These are phyloP conservation scores for Aquatica leii DNA, from an alignment of 2,888 invertebrate genomes.

Conservation along the genomic window DNA sequence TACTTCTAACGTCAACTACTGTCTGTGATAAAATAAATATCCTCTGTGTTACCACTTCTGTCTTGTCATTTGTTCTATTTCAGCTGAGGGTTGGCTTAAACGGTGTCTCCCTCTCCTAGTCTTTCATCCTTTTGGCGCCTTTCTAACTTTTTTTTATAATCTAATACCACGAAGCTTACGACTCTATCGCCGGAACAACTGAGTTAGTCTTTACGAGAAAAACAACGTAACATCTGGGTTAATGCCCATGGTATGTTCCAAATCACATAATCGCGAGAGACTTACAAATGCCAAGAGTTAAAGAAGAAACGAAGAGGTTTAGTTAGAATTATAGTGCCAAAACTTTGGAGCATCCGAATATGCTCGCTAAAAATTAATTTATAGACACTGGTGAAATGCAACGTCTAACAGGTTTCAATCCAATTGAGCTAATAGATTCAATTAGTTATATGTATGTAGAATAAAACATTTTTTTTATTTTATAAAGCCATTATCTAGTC, in stretches of 20 bases:
- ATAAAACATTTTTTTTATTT: background rate
- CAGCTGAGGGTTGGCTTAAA: no score
- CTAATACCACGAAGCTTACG: no score
- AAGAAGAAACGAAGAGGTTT: background rate
- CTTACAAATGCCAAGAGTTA: background rate
- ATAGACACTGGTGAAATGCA: background rate
- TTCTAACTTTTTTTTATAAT: no score
- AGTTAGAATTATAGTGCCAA: conserved; percentile 7
- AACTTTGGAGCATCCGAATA: background rate
- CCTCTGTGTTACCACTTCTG: no score
- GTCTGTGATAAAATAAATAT: no score
- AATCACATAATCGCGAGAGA: conserved; percentile 9
- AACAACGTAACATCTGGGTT: no score
- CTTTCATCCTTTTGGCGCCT: no score
- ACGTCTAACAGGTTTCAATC: background rate
- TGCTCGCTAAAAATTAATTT: background rate
- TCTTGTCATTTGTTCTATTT: no score
- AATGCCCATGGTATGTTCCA: conserved; percentile 15
- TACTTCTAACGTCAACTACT: no score
- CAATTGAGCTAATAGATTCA: background rate
- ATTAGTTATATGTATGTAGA: background rate
- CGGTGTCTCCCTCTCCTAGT: no score
- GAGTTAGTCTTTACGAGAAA: no score
- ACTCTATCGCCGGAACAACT: no score
- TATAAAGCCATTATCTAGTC: background rate